Base-by-base conservation (phyloP, 2,113 vertebrate genomes). In the Gymnobelideus leadbeateri region DNA sequence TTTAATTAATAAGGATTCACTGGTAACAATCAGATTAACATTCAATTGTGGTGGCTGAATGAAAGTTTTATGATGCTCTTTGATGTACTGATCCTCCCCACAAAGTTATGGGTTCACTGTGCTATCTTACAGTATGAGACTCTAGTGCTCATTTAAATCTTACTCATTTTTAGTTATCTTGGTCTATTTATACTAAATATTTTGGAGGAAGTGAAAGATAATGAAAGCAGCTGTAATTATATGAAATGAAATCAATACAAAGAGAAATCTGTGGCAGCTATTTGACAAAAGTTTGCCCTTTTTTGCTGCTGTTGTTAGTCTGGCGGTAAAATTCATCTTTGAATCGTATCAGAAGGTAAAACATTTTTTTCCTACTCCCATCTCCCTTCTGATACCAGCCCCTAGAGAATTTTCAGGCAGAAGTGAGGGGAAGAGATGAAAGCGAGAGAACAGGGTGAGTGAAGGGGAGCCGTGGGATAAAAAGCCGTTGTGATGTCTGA, bases 1-100 rank as follows among this genome's bases (percentile, higher is more conserved):
- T 98, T 98, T 97, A 94, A 98, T 97, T 95, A 96, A 92, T 98
- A 98, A 98, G 97, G 98, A 98, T 96, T 98, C 98, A 97, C 98
- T 98, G 98, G 98, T 98, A 89, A 98, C 96, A 94, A 97, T 97
- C 96, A 91, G 97, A 97, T 95, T 91, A 98, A 98, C 98, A 97
- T 97, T 98, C 98, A 97, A 97, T 98, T 14, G 52, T 94, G 97
- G 98, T 96, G 96, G 95, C 91, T 54, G 89, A 50, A 95, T 96
- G 98, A 97, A 97, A 97, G 98, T 97, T 96, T 95, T 97, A 98
- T 52, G 96, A 96, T 97, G 95, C 96, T 96, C 96, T 97, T 43
- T 46, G 97, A 97, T 96, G 96, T 96, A 96, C 54, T 89, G 51
- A 96, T 94, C 89, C 90, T 96, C 97, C 97, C 97, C 95, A 2